Evolutionary conservation across 2,113 vertebrate species (phyloP), one percentile per base, ranked within the genome.

Genomic region (Leucopternis melanops): DNA sequence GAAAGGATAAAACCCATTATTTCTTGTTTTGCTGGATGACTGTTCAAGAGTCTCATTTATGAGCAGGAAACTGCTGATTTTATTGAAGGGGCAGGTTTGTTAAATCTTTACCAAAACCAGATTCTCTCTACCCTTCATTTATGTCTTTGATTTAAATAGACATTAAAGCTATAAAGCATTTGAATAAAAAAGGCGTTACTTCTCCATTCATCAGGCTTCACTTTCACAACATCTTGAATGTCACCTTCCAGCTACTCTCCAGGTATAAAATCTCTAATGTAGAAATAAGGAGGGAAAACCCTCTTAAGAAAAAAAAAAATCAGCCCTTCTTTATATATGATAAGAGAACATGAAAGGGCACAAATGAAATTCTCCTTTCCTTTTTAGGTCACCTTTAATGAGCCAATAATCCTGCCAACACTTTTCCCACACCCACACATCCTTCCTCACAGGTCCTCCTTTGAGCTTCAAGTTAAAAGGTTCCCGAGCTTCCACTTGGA

Each of bases 391-490:
- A 42, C 70, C 77, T 77, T 75, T 90, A 97, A 91, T 79, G 87
- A 97, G 71, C 88, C 95, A 94, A 12, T 95, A 85, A 58, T 90
- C 78, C 55, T 71, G 86, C 70, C 70, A 84, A 11, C 49, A 16
- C 81, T 95, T 90, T 88, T 72, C 89, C 92, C 84, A 85, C 11
- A 34, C 96, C 97, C 61, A 92, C 13, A 1, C 31, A 15, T 96
- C 95, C 90, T 97, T 97, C 86, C 77, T 54, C 52, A 54, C 26
- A 93, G 96, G 86, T 89, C 34, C 66, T 92, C 82, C 96, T 97
- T 95, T 97, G 96, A 97, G 95, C 89, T 82, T 70, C 74, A 88
- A 94, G 88, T 94, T 96, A 88, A 97, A 97, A 92, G 91, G 81
- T 74, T 94, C 94, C 89, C 1, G 1, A 44, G 92, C 94, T 97